Evolutionary conservation across 2,113 vertebrate genomes (phyloP).

Genomic region (Diphyllodes magnificus): DNA sequence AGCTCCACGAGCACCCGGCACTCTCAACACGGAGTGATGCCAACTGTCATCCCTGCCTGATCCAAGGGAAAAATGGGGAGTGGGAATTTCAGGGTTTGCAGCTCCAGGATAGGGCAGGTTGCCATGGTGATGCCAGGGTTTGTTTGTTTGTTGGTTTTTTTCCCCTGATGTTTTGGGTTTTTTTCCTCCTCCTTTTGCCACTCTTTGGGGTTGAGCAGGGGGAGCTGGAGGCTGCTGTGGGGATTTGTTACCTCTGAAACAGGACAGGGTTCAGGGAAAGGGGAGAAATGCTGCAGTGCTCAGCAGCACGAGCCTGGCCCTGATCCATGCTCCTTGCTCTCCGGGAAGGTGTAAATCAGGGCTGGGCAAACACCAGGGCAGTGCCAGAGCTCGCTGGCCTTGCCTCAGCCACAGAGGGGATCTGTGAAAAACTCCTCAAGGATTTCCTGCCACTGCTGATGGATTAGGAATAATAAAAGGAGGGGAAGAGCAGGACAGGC

Average conservation of each 20-base stretch:
- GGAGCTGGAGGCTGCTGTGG: neutral
- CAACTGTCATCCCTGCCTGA: neutral
- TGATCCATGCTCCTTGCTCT: neutral
- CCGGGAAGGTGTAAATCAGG: neutral
- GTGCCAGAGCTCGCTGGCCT: neutral
- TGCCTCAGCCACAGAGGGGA: neutral
- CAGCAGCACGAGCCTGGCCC: neutral
- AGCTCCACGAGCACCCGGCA: accelerated
- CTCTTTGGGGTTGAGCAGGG: neutral
- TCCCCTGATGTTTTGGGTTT: neutral
- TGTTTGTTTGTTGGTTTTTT: too few species aligned
- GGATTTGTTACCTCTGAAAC: neutral
- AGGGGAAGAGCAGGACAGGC: neutral
- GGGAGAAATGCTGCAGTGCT: neutral
- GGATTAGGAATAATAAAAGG: neutral
- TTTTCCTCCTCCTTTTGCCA: neutral
- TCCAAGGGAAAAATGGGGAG: neutral
- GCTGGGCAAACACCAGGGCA: neutral
- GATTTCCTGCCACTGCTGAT: neutral
- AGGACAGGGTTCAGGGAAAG: neutral
- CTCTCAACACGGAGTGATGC: accelerated
- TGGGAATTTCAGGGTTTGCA: neutral
- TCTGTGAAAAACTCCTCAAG: neutral
- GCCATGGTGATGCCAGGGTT: constrained; percentile 10
- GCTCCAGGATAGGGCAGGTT: neutral